Base-by-base conservation (phyloP, 2,113 vertebrate genomes). In the Ivindomyrus marchei region DNA sequence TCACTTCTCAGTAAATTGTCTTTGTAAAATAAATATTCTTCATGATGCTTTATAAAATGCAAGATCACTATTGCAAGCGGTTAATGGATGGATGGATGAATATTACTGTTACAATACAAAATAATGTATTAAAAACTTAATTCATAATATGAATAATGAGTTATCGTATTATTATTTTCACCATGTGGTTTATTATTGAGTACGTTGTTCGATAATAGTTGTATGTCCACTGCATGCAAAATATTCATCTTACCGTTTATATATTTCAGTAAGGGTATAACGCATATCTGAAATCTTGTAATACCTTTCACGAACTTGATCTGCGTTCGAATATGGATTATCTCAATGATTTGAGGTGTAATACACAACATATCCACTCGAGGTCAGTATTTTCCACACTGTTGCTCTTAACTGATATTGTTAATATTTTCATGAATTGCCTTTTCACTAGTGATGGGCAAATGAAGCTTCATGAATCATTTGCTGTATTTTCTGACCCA, bases 381-480 rank as follows among this genome's bases (percentile, higher is more conserved):
- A 80, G 66, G 88, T 50, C 70, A 83, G 47, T 83, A n/a, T 89
- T 89, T 36, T 52, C 24, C 46, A n/a, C 49, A 31, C 66, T 31
- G n/a, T 89, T 50, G 66, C 17, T 74, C 88, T 50, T 31, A 24
- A 47, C 24, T 9, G 45, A 86, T 49, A 85, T n/a, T 45, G 19
- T 46, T 46, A 47, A 24, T n/a, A 24, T 47, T n/a, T 47, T 50
- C 46, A 52, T 56, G 1, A 53, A 49, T 87, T 53, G 39, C 11
- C 11, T 6, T 50, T 52, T 31, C 36, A 53, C 52, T 53, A 56
- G 53, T 56, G 53, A 2, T 56, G 53, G 19, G 4, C 53, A 56
- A 56, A 56, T 56, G 19, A 56, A 21, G 19, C 52, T 6, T 56
- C 19, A 56, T 56, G 52, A 56, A 56, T 19, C 52, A 53, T 53